A percentile compares a stretch with the other conserved stretches of the same genome.
These are phyloP conservation scores for Microplitis demolitor DNA, from an alignment of 1,140 invertebrate genomes.

Conservation along the genomic window DNA sequence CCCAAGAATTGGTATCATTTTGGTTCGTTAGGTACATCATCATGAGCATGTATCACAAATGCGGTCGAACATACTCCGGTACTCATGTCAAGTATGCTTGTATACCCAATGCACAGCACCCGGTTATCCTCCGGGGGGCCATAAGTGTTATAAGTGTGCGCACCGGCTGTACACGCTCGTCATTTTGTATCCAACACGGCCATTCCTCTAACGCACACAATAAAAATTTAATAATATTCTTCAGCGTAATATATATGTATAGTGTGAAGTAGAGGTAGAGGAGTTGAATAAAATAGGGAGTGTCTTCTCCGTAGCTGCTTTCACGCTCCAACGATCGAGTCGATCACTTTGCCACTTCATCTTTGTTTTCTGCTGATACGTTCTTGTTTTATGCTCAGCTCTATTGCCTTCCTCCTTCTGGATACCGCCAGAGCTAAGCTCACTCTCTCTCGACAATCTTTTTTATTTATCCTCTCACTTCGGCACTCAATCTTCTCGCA, in stretches of 20 bases:
- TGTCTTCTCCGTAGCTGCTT: background rate
- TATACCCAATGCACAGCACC: conserved; percentile 7
- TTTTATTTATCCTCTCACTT: background rate
- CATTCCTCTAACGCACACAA: background rate
- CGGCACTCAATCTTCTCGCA: background rate
- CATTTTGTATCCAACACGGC: background rate
- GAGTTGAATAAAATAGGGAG: background rate
- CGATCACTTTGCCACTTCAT: no score
- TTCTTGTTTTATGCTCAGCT: no score
- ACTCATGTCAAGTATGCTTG: conserved; percentile 8
- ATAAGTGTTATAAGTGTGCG: conserved; percentile 16
- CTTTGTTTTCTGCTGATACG: no score
- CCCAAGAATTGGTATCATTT: conserved; percentile 44
- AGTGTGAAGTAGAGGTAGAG: no score
- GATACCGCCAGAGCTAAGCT: no score
- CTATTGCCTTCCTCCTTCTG: no score
- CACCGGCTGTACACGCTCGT: conserved; percentile 13
- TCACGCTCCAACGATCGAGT: background rate
- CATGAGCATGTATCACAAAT: conserved; percentile 19
- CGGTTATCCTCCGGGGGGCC: background rate
- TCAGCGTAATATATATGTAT: background rate
- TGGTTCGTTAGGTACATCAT: conserved; percentile 44
- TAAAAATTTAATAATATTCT: no score
- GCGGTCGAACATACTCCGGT: background rate
- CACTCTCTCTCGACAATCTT: no score